Base-by-base conservation (phyloP, 2,113 vertebrate genomes). In the Tinamus guttatus region DNA sequence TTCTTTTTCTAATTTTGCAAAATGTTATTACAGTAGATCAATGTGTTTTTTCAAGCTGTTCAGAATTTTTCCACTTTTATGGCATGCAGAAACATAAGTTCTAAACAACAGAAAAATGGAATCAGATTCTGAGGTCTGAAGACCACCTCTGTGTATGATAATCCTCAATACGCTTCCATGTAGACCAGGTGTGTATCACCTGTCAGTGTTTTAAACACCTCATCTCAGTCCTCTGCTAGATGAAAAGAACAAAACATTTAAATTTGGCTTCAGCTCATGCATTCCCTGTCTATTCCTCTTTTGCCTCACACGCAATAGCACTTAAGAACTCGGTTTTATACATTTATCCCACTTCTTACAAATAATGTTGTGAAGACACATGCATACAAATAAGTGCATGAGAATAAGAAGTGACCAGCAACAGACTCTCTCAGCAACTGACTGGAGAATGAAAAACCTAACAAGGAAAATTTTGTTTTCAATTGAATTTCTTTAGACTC, bases 401-500 rank as follows among this genome's bases (percentile, higher is more conserved):
- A 59, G 32, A 83, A 51, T 34, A 83, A 43, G 27, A 81, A 81
- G 5, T 41, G 62, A 8, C 28, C 54, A 60, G 22, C 2, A 68
- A 69, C 0, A 28, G 27, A 54, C 30, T 36, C 24, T 36, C 68
- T 90, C 2, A 1, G n/a, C 75, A 86, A 60, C 8, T 68, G 68
- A 4, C 20, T 49, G 14, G 32, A 24, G 83, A 13, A 86, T 71
- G 62, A 83, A 84, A 85, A 93, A 85, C 4, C 3, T 32, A 86
- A 67, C 41, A 16, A 85, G 47, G 25, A 27, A 90, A 81, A 54
- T 9, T 5, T 71, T 74, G 45, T 80, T 89, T 94, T 70, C n/a
- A 25, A 7, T 21, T 77, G 24, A 83, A 88, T 88, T 70, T 81
- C 88, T 67, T 34, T 70, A 56, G 86, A 83, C 34, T 77, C 32